Evolutionary conservation across 2,113 vertebrate genomes (phyloP).

Genomic region (Siniperca knerii): DNA sequence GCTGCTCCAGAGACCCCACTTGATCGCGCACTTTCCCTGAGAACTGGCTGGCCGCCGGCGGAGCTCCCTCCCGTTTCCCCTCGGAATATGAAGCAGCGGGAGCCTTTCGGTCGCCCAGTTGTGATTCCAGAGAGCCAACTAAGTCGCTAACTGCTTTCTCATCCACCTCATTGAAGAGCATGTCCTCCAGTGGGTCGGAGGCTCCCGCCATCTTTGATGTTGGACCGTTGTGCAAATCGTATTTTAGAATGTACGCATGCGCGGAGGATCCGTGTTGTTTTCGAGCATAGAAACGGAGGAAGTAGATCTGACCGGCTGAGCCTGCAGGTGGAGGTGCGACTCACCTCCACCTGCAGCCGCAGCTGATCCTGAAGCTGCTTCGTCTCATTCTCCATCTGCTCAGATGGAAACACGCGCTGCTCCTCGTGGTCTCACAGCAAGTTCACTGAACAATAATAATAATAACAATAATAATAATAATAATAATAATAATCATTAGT

Average conservation of each 20-base stretch:
- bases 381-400: too few species aligned
- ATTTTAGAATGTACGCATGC: slow-evolving; percentile 85
- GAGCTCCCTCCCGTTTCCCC: slow-evolving; percentile 68
- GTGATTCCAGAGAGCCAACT: slow-evolving; percentile 89
- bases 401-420: too few species aligned
- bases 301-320: neutral
- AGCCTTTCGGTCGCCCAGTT: slow-evolving; percentile 82
- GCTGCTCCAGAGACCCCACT: slow-evolving; percentile 75
- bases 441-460: too few species aligned
- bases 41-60: slow-evolving; percentile 73
- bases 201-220: slow-evolving; percentile 91
- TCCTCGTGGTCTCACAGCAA: too few species aligned
- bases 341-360: too few species aligned
- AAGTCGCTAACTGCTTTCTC: slow-evolving; percentile 91
- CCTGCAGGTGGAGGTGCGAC: too few species aligned
- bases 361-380: too few species aligned
- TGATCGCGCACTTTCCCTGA: slow-evolving; percentile 83
- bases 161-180: slow-evolving; percentile 91
- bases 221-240: slow-evolving; percentile 86
- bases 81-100: slow-evolving; percentile 69
- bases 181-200: slow-evolving; percentile 91
- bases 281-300: slow-evolving; percentile 49
- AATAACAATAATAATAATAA: too few species aligned
- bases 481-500: too few species aligned
- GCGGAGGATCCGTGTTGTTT: slow-evolving; percentile 77